Evolutionary conservation across 1,140 invertebrate genomes (phyloP).

Genomic region (Microplitis demolitor): DNA sequence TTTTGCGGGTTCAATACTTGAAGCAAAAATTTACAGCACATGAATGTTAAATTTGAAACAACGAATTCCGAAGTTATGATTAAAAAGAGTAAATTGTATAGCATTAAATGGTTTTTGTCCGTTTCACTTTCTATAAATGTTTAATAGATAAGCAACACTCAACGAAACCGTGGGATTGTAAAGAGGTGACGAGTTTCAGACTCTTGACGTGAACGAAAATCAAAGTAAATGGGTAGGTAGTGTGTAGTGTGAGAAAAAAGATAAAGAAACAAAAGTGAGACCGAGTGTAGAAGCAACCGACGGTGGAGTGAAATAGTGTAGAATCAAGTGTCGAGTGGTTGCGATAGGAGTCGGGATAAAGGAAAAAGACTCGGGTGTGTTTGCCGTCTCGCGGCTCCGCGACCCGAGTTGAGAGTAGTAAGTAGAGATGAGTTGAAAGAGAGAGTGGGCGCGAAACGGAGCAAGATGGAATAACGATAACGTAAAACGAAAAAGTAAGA

Average conservation of each 20-base stretch:
- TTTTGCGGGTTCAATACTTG: too few species aligned
- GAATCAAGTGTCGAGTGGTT: constrained; percentile 6
- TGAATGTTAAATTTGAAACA: too few species aligned
- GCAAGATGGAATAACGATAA: neutral
- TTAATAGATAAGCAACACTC: too few species aligned
- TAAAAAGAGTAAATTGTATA: too few species aligned
- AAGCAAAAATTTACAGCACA: too few species aligned
- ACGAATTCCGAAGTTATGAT: too few species aligned
- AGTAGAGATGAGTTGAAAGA: neutral
- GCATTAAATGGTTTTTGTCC: too few species aligned
- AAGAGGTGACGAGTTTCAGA: too few species aligned
- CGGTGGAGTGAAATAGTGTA: neutral
- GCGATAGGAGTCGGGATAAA: neutral
- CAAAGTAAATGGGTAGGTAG: constrained; percentile 3
- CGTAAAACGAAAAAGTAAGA: neutral
- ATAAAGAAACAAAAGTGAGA: neutral
- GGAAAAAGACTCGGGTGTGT: neutral
- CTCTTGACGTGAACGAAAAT: neutral
- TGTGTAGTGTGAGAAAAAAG: too few species aligned
- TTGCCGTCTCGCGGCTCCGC: constrained; percentile 4
- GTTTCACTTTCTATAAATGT: too few species aligned
- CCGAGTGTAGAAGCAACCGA: neutral
- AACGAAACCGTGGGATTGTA: too few species aligned
- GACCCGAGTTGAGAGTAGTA: neutral
- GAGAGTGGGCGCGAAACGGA: neutral